Percentiles rank a stretch among this genome's conserved stretches.
These are phyloP conservation scores for Crypturellus undulatus DNA, from an alignment of 2,113 vertebrate genomes.

Conservation along the genomic window DNA sequence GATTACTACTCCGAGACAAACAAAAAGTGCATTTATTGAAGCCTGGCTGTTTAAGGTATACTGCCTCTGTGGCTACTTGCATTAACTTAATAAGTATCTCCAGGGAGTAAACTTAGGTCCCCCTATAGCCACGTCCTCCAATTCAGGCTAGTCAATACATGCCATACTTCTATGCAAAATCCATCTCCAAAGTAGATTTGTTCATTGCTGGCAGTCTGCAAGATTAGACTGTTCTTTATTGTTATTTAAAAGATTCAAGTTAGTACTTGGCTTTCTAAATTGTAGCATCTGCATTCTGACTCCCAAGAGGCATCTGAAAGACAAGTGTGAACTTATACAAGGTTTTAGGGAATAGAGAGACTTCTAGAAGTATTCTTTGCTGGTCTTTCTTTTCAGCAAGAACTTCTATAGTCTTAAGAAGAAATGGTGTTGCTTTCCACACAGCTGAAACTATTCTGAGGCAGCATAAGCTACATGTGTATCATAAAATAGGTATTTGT, in stretches of 20 bases:
- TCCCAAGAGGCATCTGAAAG: not conserved
- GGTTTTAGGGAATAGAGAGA: not conserved
- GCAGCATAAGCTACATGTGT: accelerated
- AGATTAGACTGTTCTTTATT: not conserved
- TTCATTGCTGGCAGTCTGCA: not conserved
- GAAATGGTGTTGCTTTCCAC: accelerated
- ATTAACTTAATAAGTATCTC: not conserved
- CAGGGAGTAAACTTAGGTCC: not conserved
- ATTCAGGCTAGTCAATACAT: not conserved
- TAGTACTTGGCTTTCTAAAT: not conserved
- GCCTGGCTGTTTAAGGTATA: not conserved
- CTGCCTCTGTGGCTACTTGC: accelerated
- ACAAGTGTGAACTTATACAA: not conserved
- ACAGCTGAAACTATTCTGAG: not conserved
- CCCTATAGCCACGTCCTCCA: not conserved
- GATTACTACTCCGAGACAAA: not conserved
- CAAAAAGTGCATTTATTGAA: not conserved
- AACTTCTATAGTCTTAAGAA: not conserved
- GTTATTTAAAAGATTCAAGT: accelerated
- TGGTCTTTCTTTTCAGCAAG: not conserved
- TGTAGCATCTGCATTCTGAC: not conserved
- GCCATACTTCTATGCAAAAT: not conserved
- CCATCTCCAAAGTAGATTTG: not conserved
- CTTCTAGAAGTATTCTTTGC: not conserved
- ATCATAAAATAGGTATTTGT: accelerated